Conservation (phyloP, 23 tunicate genomes). For the Trididemnum nubilum region DNA sequence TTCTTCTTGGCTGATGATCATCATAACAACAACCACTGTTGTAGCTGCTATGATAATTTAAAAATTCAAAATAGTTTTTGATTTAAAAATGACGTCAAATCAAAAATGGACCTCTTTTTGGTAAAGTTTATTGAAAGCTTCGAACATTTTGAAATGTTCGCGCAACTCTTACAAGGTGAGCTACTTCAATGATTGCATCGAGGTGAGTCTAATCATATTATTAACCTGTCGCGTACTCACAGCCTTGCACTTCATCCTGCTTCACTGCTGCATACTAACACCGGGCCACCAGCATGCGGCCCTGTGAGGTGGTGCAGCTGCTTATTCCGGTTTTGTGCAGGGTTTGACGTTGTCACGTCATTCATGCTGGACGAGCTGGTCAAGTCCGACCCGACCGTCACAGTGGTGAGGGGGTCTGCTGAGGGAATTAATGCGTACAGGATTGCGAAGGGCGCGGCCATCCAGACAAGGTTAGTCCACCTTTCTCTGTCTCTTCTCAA, state of each 20-base stretch:
- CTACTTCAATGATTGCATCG: too few species aligned
- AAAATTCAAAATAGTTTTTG: too few species aligned
- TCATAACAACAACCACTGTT: too few species aligned
- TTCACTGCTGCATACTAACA: background rate
- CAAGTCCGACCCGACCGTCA: background rate
- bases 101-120: background rate
- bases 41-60: too few species aligned
- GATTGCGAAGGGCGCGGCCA: slow-evolving; percentile 48
- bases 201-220: too few species aligned
- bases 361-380: slow-evolving; percentile 36
- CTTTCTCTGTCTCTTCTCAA: too few species aligned
- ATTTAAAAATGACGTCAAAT: too few species aligned
- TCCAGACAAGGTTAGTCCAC: slow-evolving; percentile 60
- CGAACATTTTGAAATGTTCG: too few species aligned
- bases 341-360: slow-evolving; percentile 66
- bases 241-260: background rate
- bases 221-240: background rate
- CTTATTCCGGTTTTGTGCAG: slow-evolving; percentile 22
- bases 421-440: slow-evolving; percentile 43
- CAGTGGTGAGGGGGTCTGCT: slow-evolving; percentile 40
- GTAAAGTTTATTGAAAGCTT: background rate
- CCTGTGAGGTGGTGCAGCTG: background rate
- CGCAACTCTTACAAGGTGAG: too few species aligned
- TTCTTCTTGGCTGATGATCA: too few species aligned
- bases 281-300: background rate